These are phyloP conservation scores for Neodiprion virginianus DNA, from an alignment of 1,140 invertebrate genomes.

Conservation along the genomic window DNA sequence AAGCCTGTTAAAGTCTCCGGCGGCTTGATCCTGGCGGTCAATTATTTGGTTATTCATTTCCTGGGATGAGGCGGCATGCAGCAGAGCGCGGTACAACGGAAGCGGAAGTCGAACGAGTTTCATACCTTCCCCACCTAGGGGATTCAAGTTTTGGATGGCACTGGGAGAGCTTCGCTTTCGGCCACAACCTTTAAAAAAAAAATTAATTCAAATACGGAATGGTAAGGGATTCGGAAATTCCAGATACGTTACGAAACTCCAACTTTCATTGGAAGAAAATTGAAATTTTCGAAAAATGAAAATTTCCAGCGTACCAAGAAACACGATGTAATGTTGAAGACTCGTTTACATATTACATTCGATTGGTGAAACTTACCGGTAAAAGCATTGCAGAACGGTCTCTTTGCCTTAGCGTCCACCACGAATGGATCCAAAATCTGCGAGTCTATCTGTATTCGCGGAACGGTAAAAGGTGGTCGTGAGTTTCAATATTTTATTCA, in stretches of 20 bases:
- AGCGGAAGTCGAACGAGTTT: slow-evolving; percentile 35
- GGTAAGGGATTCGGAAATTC: too few relatives aligned
- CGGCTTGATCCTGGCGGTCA: slow-evolving; percentile 16
- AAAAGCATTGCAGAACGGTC: slow-evolving; percentile 52
- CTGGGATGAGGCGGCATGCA: slow-evolving; percentile 31
- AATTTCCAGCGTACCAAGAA: too few relatives aligned
- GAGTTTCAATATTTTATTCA: neutral
- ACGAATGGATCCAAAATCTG: slow-evolving; percentile 30
- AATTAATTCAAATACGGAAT: neutral
- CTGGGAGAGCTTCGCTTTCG: slow-evolving; percentile 35
- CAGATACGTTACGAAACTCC: neutral
- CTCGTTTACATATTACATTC: neutral
- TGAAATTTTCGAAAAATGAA: too few relatives aligned
- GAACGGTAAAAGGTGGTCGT: neutral
- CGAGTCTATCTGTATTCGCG: slow-evolving; percentile 32
- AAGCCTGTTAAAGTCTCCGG: slow-evolving; percentile 1
- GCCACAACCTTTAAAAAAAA: slow-evolving; percentile 40
- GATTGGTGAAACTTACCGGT: slow-evolving; percentile 32
- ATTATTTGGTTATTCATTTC: slow-evolving; percentile 30
- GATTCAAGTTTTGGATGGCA: slow-evolving; percentile 17
- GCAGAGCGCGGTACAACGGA: slow-evolving; percentile 33
- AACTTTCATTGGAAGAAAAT: neutral
- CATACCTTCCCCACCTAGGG: slow-evolving; percentile 13
- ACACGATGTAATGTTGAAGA: neutral
- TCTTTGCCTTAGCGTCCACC: slow-evolving; percentile 35